Evolutionary conservation across 2,113 vertebrate genomes (phyloP).

Genomic region (Indicator indicator): DNA sequence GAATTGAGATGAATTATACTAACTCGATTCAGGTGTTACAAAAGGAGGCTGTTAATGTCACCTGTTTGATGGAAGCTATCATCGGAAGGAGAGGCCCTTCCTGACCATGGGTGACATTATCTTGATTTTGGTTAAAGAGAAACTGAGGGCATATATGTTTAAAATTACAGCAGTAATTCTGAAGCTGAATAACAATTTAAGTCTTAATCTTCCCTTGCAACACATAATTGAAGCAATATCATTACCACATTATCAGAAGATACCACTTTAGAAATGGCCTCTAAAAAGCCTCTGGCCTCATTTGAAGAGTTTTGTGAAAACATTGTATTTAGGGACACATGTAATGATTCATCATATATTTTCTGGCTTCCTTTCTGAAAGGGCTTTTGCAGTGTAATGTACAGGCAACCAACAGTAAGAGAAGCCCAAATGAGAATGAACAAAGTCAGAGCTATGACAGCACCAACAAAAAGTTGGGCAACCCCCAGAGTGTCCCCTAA

Average conservation of each 20-base stretch:
- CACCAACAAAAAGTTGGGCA: neutral
- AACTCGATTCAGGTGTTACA: neutral
- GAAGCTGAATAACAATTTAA: conserved; percentile 24
- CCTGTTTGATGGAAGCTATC: neutral
- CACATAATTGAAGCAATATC: conserved; percentile 14
- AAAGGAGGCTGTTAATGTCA: neutral
- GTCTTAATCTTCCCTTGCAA: neutral
- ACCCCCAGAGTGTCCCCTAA: accelerated
- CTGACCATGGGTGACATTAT: neutral
- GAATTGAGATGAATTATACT: neutral
- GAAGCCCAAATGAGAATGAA: neutral
- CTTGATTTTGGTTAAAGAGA: conserved; percentile 27
- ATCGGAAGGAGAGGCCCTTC: neutral
- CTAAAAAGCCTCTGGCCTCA: neutral
- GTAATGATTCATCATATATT: neutral
- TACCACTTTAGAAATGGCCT: conserved; percentile 7
- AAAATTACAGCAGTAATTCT: conserved; percentile 42
- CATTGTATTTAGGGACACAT: neutral
- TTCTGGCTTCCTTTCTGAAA: neutral
- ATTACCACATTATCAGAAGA: conserved; percentile 17
- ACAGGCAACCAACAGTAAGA: neutral
- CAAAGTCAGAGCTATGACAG: neutral
- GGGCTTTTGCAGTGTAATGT: neutral
- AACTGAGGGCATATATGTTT: neutral
- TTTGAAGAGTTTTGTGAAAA: conserved; percentile 29